Conservation (phyloP, 1,140 invertebrate species). For the Drosophila neocordata region DNA sequence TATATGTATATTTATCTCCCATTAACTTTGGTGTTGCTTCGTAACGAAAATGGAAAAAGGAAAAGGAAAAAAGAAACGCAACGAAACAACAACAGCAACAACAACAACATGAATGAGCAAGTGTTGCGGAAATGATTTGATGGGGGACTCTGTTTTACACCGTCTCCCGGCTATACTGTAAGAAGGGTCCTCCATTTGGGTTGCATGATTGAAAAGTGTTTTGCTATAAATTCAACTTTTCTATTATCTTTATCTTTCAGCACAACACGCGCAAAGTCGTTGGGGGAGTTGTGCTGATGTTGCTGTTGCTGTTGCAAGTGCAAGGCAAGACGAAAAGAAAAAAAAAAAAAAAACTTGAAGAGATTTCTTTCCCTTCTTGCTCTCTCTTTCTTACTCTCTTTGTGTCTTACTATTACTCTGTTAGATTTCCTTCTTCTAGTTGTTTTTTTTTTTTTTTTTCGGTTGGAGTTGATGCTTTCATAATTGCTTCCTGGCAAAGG, state of each 20-base stretch:
- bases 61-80: conserved; percentile 9
- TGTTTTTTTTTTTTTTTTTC: not conserved
- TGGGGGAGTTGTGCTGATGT: conserved; percentile 2
- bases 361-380: not conserved
- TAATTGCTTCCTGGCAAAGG: conserved; percentile 54
- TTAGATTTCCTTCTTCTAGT: not conserved
- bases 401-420: not conserved
- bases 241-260: conserved; percentile 66
- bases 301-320: not conserved
- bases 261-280: conserved; percentile 47
- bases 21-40: conserved; percentile 52
- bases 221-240: conserved; percentile 70
- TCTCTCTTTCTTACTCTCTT: not conserved
- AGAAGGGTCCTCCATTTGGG: conserved; percentile 32
- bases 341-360: not conserved
- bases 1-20: conserved; percentile 10
- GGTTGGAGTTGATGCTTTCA: conserved; percentile 34
- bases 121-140: conserved; percentile 78
- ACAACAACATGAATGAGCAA: conserved; percentile 60
- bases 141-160: conserved; percentile 4
- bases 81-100: conserved; percentile 24
- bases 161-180: not conserved
- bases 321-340: not conserved
- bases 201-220: conserved; percentile 74
- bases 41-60: conserved; percentile 16